Evolutionary conservation across 2,888 invertebrate species (phyloP), one percentile per base, ranked within the genome.

Genomic region (Meganola albula): DNA sequence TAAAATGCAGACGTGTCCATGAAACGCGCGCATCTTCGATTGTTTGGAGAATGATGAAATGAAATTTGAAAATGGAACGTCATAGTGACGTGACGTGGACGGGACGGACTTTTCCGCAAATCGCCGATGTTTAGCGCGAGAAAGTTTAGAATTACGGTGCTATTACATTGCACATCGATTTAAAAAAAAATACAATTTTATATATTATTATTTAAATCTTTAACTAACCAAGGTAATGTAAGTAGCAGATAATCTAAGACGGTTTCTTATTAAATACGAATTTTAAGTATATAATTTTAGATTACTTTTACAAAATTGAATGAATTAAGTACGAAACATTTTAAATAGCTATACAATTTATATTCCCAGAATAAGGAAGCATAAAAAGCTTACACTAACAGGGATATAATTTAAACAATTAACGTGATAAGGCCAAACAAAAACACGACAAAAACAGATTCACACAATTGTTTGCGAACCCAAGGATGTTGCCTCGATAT

Each of bases 1-100:
- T 80, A 78, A 73, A 74, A 63, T 51, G 49, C 52, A 73, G 69
- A 74, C 63, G 68, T 69, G 76, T 71, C 73, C 74, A 61, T 75
- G 78, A 72, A 78, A 75, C 51, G 57, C 50, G 53, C 55, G 51
- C 53, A 53, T 54, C 57, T 47, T 47, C 47, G 49, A 53, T 52
- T 51, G 52, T 57, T 43, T 44, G 36, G 50, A 47, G 50, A 53
- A 50, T 44, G 33, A 49, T 53, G 44, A 60, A 61, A 49, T 53
- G 44, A 60, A 61, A 48, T 61, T 58, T 40, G 51, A 57, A 59
- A 39, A 56, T 40, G 52, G 26, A 12, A 49, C 52, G 48, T 52
- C 52, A 52, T 13, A 26, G 34, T 22, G 10, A 27, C 6, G 16
- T 16, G 4, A 16, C 4, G 4, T 3, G 49, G 44, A 47, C 44